Evolutionary conservation across 2,113 vertebrate genomes (phyloP).

Genomic region (Oryzias javanicus): DNA sequence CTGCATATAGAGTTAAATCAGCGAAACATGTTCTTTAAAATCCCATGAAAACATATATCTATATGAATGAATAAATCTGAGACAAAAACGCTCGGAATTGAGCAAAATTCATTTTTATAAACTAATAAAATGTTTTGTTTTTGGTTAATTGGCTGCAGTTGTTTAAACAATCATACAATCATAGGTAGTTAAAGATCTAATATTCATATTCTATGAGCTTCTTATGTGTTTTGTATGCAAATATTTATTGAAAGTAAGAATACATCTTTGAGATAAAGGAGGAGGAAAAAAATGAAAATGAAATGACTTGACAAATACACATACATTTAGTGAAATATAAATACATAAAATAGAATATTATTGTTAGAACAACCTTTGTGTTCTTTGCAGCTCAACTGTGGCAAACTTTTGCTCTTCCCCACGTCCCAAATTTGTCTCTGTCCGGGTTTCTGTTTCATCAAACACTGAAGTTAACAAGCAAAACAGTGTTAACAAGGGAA

Average conservation of each 20-base stretch:
- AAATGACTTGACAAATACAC: not conserved
- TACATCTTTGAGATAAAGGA: not conserved
- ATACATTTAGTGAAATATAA: not conserved
- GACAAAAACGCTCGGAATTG: not conserved
- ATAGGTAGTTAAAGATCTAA: not conserved
- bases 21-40: not conserved
- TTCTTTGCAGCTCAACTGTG: no score
- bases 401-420: no score
- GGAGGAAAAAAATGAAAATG: not conserved
- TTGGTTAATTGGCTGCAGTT: not conserved
- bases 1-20: no score
- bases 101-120: not conserved
- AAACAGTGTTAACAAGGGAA: slow-evolving; percentile 48
- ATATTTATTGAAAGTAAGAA: not conserved
- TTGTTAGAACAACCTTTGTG: no score
- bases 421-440: not conserved
- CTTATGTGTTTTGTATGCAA: not conserved
- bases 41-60: not conserved
- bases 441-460: slow-evolving; percentile 11
- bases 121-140: not conserved
- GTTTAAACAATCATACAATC: not conserved
- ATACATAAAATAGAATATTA: no score
- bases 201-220: not conserved
- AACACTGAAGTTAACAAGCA: slow-evolving; percentile 40
- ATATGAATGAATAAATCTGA: not conserved